Base-by-base conservation (phyloP, 2,797 vertebrate genomes). In the Silurus aristotelis region DNA sequence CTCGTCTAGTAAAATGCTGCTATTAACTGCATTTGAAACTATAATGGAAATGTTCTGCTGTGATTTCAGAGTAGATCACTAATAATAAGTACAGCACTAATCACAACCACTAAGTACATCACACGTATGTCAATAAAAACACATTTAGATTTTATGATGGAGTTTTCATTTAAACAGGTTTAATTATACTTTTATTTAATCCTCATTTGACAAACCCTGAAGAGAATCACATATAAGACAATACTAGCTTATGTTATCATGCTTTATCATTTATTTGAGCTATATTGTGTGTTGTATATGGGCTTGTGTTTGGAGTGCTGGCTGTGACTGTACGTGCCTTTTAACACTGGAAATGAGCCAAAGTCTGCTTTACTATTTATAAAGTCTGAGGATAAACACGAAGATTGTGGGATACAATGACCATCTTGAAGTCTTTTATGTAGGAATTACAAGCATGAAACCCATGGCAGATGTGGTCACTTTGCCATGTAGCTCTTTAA, bases 361-460 rank as follows among this genome's bases (percentile, higher is more conserved):
- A 88, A 87, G 83, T 90, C 91, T 91, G 86, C 84, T 84, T 87
- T 31, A 87, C 86, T 91, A 90, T 91, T 90, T 88, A 86, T 83
- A 83, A 88, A 87, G 86, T 84, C 71, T 88, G 87, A 72, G 83
- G 87, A 87, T 87, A 92, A 93, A 89, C 89, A 90, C 43, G 82
- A 83, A 85, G 58, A 61, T 66, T 48, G 0, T 63, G 56, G 68
- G 79, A 60, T 87, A 58, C 60, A 79, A 27, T 48, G 73, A 5
- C 89, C 87, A 56, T 88, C 67, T 61, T 85, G 80, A 87, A 85
- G 85, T 89, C 88, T 89, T 82, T 92, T 75, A 71, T 70, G 87
- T 91, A 90, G 88, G 88, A 91, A 91, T 92, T 87, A 81, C 76
- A 90, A 89, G 90, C 89, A 88, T 20, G 64, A 90, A 90, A 87